Conservation (phyloP, 2,797 vertebrate species). For the Momotus momota region DNA sequence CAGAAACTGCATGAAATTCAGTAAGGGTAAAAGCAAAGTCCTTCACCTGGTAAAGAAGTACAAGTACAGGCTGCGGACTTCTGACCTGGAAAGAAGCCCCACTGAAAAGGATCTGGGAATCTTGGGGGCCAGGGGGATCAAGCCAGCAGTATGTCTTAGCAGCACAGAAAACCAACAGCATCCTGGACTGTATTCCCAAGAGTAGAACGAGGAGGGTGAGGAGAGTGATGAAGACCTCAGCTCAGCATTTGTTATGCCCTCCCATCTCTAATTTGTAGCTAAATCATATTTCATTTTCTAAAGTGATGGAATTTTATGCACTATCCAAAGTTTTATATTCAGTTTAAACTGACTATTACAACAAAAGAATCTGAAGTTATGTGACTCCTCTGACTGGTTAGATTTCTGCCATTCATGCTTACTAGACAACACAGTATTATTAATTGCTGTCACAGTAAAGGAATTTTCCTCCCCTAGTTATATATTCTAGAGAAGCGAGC, state of each 20-base stretch:
- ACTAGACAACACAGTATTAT: constrained; percentile 44
- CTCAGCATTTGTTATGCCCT: background rate
- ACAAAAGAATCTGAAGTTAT: constrained; percentile 51
- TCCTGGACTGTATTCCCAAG: background rate
- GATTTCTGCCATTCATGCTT: constrained; percentile 45
- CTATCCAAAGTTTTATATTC: constrained; percentile 9
- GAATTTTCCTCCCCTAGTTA: constrained; percentile 48
- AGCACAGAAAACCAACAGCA: background rate
- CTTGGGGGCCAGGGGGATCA: background rate
- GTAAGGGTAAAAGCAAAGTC: background rate
- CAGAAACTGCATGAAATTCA: background rate
- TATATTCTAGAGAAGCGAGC: background rate
- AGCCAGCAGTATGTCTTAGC: background rate
- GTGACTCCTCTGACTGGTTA: background rate
- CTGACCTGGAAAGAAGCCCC: no score
- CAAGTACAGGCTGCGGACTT: background rate
- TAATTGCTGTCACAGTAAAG: constrained; percentile 50
- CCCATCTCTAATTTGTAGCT: background rate
- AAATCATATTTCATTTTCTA: background rate
- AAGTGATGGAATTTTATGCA: background rate
- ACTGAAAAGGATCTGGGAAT: background rate
- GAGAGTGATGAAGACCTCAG: background rate
- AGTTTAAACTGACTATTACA: constrained; percentile 13
- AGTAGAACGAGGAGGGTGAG: background rate
- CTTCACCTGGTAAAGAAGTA: background rate